A percentile compares a stretch with the other conserved stretches of the same genome.
These are phyloP conservation scores for Colostygia pectinataria DNA, from an alignment of 2,888 invertebrate species.

Conservation along the genomic window DNA sequence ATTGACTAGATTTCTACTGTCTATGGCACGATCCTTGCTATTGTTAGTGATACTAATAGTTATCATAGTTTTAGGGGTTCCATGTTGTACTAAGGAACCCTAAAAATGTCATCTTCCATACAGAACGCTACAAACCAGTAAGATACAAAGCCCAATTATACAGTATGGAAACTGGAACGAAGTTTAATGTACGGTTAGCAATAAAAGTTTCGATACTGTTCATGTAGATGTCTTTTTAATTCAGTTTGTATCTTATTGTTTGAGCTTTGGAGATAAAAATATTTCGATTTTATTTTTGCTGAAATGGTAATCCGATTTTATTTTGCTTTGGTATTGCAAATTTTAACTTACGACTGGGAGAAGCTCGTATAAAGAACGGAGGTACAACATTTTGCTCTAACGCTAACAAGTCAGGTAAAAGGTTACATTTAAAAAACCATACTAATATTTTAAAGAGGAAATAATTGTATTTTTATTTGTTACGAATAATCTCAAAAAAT, in stretches of 20 bases:
- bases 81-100: neutral
- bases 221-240: slow-evolving; percentile 31
- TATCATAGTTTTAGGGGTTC: neutral
- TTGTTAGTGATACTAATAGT: too few species aligned
- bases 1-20: too few species aligned
- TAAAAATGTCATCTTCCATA: slow-evolving; percentile 11
- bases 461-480: too few species aligned
- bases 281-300: slow-evolving; percentile 5
- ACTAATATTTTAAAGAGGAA: too few species aligned
- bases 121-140: slow-evolving; percentile 5
- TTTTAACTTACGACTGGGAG: neutral
- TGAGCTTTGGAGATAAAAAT: slow-evolving; percentile 1
- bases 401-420: too few species aligned
- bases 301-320: neutral
- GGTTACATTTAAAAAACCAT: too few species aligned
- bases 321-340: neutral
- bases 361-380: too few species aligned
- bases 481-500: too few species aligned
- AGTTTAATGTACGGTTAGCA: slow-evolving; percentile 31
- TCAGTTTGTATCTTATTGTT: slow-evolving; percentile 25
- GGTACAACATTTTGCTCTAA: too few species aligned
- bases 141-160: slow-evolving; percentile 30
- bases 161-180: slow-evolving; percentile 31
- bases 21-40: too few species aligned
- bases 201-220: slow-evolving; percentile 30